Conservation (phyloP, 2,797 vertebrate species). For the Naso thynnoides region DNA sequence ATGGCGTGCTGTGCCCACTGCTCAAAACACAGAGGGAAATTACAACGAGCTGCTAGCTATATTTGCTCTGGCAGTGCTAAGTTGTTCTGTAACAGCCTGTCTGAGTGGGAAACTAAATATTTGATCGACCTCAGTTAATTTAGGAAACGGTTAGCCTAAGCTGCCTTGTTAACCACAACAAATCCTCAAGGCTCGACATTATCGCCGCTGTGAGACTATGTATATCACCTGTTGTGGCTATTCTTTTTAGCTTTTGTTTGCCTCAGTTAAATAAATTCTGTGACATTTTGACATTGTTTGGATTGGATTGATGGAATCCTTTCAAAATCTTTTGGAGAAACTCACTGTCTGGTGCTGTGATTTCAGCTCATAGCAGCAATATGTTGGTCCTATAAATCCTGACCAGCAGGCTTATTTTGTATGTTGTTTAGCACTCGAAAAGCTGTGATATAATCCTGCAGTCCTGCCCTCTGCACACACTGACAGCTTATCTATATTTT, state of each 20-base stretch:
- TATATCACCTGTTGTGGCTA: rapidly evolving
- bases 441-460: neutral
- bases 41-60: constrained; percentile 22
- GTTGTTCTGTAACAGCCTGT: constrained; percentile 27
- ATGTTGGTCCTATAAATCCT: neutral
- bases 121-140: constrained; percentile 54
- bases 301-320: neutral
- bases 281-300: neutral
- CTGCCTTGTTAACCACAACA: constrained; percentile 2
- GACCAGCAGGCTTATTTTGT: neutral
- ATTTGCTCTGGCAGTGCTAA: constrained; percentile 14
- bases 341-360: neutral
- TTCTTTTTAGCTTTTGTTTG: neutral
- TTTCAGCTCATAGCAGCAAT: neutral
- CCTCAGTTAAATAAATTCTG: neutral
- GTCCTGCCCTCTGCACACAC: neutral
- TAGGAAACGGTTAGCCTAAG: constrained; percentile 33
- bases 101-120: constrained; percentile 53
- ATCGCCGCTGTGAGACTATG: neutral
- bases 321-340: neutral
- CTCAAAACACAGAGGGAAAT: constrained; percentile 48
- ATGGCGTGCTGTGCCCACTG: constrained; percentile 36
- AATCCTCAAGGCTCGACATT: constrained; percentile 9
- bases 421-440: neutral
- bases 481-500: neutral